Conservation (phyloP, 2,888 invertebrate species). For the Drosophila melanosoma region DNA sequence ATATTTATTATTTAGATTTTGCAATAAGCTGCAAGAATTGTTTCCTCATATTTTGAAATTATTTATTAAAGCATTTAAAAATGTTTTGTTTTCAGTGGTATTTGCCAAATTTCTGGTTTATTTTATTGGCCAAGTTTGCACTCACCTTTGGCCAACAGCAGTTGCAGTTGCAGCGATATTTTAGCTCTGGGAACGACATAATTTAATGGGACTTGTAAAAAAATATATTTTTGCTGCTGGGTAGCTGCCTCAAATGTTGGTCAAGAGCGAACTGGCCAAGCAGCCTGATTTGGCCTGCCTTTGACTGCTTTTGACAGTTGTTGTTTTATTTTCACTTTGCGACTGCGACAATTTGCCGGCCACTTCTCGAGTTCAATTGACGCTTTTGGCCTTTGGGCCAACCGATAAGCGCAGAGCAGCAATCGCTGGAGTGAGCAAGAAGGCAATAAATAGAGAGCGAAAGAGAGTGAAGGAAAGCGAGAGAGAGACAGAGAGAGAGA, state of each 20-base stretch:
- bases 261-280: slow-evolving; percentile 47
- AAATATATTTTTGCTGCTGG: slow-evolving; percentile 5
- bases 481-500: not conserved
- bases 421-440: slow-evolving; percentile 8
- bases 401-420: slow-evolving; percentile 49
- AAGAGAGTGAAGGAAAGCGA: not conserved
- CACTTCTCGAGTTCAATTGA: slow-evolving; percentile 42
- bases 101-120: not conserved
- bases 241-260: slow-evolving; percentile 57
- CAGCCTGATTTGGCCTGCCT: slow-evolving; percentile 7
- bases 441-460: not conserved
- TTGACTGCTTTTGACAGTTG: not conserved
- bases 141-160: slow-evolving; percentile 31
- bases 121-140: not conserved
- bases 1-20: not conserved
- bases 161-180: slow-evolving; percentile 24
- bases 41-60: not conserved
- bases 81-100: not conserved
- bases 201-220: slow-evolving; percentile 23
- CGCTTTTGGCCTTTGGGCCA: slow-evolving; percentile 44
- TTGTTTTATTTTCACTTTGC: slow-evolving; percentile 42
- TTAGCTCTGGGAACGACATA: slow-evolving; percentile 21
- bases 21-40: no score
- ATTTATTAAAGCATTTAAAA: not conserved
- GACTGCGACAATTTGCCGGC: slow-evolving; percentile 34